Evolutionary conservation across 1,140 invertebrate species (phyloP), one percentile per base, ranked within the genome.

Genomic region (Phenacoccus solenopsis): DNA sequence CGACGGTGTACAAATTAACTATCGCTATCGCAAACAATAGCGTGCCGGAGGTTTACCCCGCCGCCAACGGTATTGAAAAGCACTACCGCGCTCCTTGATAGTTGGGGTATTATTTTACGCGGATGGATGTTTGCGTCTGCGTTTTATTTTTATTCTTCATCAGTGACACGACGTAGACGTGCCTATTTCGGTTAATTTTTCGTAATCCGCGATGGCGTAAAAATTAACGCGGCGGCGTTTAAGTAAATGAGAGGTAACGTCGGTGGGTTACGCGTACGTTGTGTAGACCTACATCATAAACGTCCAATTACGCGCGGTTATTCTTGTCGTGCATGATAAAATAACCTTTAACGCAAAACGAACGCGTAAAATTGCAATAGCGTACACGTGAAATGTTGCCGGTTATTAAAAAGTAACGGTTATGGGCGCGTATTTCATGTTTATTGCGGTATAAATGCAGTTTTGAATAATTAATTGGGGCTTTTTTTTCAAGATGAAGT

Each of bases 161-260:
- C n/a, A n/a, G n/a, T n/a, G n/a, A n/a, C n/a, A n/a, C n/a, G n/a
- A n/a, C n/a, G n/a, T n/a, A n/a, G n/a, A n/a, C n/a, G n/a, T n/a
- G n/a, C n/a, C n/a, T n/a, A n/a, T n/a, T n/a, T n/a, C 38, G 38
- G 38, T 49, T 49, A 49, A 49, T 49, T 49, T 49, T 49, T 49
- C 30, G 16, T 16, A 49, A 9, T 49, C 5, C 38, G 13, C 38
- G 38, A 49, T 49, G 3, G 38, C 3, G 3, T 16, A 49, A 49
- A n/a, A 49, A 16, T 9, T 49, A 49, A 49, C 38, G 38, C 20
- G 2, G 38, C 13, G 38, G 38, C 5, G 13, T 2, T 49, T 49
- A 10, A n/a, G 13, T 49, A 49, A 49, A 49, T 49, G 38, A 49
- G 20, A 49, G 38, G 38, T 49, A 49, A 49, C 38, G 20, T 13